Percentiles rank a stretch among this genome's conserved stretches.
These are phyloP conservation scores for Phallusia fumigata DNA, from an alignment of 23 tunicate species.

Conservation along the genomic window DNA sequence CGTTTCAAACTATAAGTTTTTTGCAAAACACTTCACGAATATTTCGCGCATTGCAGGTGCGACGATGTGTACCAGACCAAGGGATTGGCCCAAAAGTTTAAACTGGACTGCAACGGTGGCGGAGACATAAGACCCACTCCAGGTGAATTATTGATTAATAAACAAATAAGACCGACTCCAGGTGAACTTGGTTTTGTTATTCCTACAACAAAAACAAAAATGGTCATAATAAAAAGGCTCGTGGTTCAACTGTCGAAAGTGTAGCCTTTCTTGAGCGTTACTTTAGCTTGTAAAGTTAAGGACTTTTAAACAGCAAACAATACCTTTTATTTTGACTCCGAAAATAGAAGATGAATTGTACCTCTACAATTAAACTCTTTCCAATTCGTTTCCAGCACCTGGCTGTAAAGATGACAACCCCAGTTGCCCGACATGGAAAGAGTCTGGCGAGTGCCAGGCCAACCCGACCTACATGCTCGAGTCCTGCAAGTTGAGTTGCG, in stretches of 20 bases:
- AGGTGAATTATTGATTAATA: neutral
- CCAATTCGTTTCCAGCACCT: neutral
- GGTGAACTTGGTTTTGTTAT: neutral
- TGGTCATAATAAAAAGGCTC: too few relatives aligned
- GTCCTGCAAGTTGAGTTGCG: constrained; percentile 29
- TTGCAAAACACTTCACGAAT: neutral
- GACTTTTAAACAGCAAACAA: too few relatives aligned
- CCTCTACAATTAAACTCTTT: neutral
- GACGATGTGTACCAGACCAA: constrained; percentile 29
- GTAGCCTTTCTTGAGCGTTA: too few relatives aligned
- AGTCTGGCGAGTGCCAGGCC: constrained; percentile 16
- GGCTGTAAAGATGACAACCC: constrained; percentile 17
- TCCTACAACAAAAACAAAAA: neutral
- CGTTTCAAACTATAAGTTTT: neutral
- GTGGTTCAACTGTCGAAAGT: too few relatives aligned
- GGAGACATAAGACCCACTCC: neutral
- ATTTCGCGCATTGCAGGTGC: constrained; percentile 20
- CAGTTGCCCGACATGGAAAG: constrained; percentile 4
- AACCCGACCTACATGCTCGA: constrained; percentile 16
- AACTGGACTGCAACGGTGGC: constrained; percentile 26
- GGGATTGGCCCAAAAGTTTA: constrained; percentile 27
- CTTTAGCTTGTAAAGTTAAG: too few relatives aligned
- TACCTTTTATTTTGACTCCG: neutral
- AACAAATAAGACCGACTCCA: neutral
- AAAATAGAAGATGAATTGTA: too few relatives aligned